These are phyloP conservation scores for Ictalurus punctatus DNA, from an alignment of 2,113 vertebrate species.

Conservation along the genomic window DNA sequence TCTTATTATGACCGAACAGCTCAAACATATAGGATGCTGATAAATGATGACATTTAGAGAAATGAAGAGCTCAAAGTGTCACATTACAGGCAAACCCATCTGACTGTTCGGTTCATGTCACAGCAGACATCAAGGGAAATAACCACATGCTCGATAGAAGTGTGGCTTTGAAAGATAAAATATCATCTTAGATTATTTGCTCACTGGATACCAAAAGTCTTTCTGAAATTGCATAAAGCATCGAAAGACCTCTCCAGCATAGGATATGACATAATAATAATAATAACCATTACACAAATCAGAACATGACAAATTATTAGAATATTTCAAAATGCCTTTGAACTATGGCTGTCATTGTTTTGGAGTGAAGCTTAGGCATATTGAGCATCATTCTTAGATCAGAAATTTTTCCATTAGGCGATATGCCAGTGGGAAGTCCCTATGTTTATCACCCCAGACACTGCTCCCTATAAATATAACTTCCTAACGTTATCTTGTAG, in stretches of 20 bases:
- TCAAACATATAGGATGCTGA: background rate
- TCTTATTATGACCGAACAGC: background rate
- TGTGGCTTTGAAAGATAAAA: background rate
- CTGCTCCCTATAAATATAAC: background rate
- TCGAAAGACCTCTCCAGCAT: background rate
- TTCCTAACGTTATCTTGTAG: background rate
- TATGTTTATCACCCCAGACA: background rate
- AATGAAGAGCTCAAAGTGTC: background rate
- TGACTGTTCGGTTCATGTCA: background rate
- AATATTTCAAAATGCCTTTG: background rate
- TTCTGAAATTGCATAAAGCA: background rate
- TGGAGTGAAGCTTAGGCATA: background rate
- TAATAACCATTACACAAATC: background rate
- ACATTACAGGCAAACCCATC: background rate
- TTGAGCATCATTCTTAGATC: background rate
- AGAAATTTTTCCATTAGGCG: background rate
- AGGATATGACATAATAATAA: background rate
- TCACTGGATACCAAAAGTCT: background rate
- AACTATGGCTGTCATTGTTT: background rate
- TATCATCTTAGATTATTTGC: background rate
- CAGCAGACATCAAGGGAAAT: background rate
- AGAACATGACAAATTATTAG: too few relatives aligned
- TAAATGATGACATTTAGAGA: background rate
- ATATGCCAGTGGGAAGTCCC: slow-evolving; percentile 7
- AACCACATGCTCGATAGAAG: background rate